Evolutionary conservation across 2,888 invertebrate genomes (phyloP), one percentile per base, ranked within the genome.

Genomic region (Beris morrisii): DNA sequence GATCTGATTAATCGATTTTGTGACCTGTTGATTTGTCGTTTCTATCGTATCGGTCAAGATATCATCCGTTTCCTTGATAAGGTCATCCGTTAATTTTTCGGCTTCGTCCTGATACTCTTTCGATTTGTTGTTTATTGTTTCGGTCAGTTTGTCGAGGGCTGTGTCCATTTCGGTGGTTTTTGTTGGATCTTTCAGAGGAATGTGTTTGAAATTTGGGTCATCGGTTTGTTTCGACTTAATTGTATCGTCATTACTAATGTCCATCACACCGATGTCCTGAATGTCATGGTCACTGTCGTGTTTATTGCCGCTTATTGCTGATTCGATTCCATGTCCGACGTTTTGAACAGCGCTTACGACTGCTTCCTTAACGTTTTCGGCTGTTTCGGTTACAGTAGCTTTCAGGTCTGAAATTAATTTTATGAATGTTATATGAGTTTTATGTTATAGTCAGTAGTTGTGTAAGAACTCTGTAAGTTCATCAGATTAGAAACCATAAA

Each of bases 301-400:
- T 6, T 66, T 69, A 45, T 56, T 64, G 7, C 68, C 67, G 45
- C 58, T 54, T 4, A 70, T 55, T 13, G 59, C 67, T 30, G 63
- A 65, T 12, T 69, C 70, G 28, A 72, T 64, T 12, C 70, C 69
- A 45, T 69, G 66, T 30, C 70, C 68, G 30, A 72, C 69, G 43
- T 69, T 70, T 52, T 71, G 69, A 3, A 70, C 70, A 11, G 71
- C 70, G 22, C 66, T 72, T 11, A 71, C 71, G 13, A 73, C 66
- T 11, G 69, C 69, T 50, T 71, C 73, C 67, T 73, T 73, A 11
- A 72, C 69, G 52, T 72, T 69, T 5, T 44, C 64, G 13, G 67
- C 69, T 0, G 68, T 69, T 43, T 70, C 72, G 67, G 71, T 69
- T 9, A 71, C 48, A 5, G 67, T 68, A 46, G 69, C 71, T 57